phyloP scores from a whole-genome alignment of 2,113 vertebrate genomes.

The Corythaixoides concolor region DNA sequence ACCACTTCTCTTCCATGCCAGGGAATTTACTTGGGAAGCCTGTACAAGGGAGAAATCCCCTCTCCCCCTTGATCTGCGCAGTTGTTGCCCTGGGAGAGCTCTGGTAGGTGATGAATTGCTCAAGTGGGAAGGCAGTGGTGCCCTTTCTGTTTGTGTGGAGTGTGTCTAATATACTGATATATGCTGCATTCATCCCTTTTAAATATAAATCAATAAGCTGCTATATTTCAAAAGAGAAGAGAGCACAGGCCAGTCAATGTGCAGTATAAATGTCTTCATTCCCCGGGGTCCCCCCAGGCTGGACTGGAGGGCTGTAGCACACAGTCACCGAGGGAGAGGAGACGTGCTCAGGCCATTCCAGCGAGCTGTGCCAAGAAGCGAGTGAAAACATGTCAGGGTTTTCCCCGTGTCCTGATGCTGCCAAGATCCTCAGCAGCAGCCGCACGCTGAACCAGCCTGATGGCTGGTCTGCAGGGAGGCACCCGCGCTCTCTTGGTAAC shows the following conservation, averaged over 20 bases:
- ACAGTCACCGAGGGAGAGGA: neutral
- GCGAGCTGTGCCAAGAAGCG: neutral
- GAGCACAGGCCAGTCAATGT: neutral
- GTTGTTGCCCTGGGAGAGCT: neutral
- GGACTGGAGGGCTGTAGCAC: neutral
- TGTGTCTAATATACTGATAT: conserved; percentile 65
- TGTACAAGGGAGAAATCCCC: neutral
- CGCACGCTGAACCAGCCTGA: accelerated
- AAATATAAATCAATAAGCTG: conserved; percentile 66
- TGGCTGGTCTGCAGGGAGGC: neutral
- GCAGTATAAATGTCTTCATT: conserved; percentile 37
- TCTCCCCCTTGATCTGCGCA: neutral
- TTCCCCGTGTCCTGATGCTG: neutral
- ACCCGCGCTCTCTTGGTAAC: accelerated
- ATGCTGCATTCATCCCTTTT: conserved; percentile 57
- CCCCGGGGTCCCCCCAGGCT: neutral
- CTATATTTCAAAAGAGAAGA: conserved; percentile 39
- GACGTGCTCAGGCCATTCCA: neutral
- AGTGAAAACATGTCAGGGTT: neutral
- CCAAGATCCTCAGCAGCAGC: neutral
- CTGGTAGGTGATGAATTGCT: conserved; percentile 8
- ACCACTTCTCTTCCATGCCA: accelerated
- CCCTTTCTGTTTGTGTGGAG: conserved; percentile 53
- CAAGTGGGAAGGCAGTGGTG: conserved; percentile 16
- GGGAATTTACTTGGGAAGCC: neutral